Percentiles rank a stretch among this genome's conserved stretches.
These are phyloP conservation scores for Hoplodrina blanda DNA, from an alignment of 2,888 invertebrate species.

Conservation along the genomic window DNA sequence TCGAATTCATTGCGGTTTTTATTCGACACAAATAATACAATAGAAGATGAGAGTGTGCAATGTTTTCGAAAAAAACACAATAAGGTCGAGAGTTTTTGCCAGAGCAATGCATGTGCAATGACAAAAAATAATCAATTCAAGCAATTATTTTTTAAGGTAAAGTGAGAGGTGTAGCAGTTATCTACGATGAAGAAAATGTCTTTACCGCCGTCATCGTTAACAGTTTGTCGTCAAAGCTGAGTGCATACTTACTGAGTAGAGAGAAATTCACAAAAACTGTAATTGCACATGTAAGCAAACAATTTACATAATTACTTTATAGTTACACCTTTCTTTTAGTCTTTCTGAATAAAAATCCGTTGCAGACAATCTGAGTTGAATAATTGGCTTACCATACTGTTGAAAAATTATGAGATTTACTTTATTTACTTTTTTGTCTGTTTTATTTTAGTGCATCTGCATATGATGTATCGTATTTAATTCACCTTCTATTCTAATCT, in stretches of 20 bases:
- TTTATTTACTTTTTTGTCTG: no score
- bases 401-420: no score
- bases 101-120: background rate
- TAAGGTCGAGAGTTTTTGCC: background rate
- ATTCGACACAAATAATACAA: accelerated
- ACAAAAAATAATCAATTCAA: constrained; percentile 16
- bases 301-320: no score
- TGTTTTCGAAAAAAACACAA: constrained; percentile 3
- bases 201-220: background rate
- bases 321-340: no score
- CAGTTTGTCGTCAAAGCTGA: background rate
- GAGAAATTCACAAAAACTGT: no score
- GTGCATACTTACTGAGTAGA: background rate
- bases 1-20: constrained; percentile 25
- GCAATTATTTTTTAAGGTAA: constrained; percentile 26
- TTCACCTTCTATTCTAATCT: no score
- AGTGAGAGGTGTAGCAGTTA: constrained; percentile 34
- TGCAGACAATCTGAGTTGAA: no score
- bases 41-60: background rate
- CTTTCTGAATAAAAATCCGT: no score
- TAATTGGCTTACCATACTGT: no score
- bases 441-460: no score
- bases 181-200: constrained; percentile 20
- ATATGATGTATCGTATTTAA: no score
- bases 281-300: no score